phyloP scores from a whole-genome alignment of 2,888 invertebrate genomes.

The Colostygia pectinataria region DNA sequence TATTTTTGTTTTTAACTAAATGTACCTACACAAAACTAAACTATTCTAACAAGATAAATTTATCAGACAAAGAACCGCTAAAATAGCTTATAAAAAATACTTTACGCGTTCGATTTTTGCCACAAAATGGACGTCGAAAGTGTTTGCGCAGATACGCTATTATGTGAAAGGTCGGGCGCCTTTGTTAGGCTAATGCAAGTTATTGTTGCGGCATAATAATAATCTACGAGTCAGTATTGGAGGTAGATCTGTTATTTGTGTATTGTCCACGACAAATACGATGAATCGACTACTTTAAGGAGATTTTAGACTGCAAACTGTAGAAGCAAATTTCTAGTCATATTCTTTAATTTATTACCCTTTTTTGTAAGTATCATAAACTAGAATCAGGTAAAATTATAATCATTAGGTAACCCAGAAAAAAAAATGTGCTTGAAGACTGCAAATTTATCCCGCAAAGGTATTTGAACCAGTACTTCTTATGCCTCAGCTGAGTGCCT shows the following conservation, averaged over 20 bases:
- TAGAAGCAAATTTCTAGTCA: too few species aligned
- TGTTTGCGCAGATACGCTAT: slow-evolving; percentile 19
- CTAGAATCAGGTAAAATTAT: too few species aligned
- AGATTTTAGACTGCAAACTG: too few species aligned
- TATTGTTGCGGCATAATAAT: slow-evolving; percentile 40
- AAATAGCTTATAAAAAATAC: slow-evolving; percentile 5
- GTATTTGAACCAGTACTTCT: too few species aligned
- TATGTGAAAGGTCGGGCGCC: slow-evolving; percentile 23
- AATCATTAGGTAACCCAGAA: too few species aligned
- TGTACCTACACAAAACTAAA: too few species aligned
- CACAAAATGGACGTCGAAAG: slow-evolving; percentile 10
- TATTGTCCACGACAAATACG: slow-evolving; percentile 16
- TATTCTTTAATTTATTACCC: too few species aligned
- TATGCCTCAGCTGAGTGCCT: too few species aligned
- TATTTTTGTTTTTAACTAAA: too few species aligned
- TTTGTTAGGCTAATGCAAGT: slow-evolving; percentile 54
- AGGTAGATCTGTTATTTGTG: slow-evolving; percentile 13
- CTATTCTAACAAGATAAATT: background rate
- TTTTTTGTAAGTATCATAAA: too few species aligned
- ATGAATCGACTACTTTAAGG: background rate
- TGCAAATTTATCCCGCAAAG: too few species aligned
- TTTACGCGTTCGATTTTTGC: slow-evolving; percentile 11
- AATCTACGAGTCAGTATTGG: slow-evolving; percentile 11
- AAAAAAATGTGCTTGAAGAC: too few species aligned
- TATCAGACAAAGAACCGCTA: background rate